Evolutionary conservation across 2,888 invertebrate species (phyloP).

Genomic region (Ceraclea dissimilis): DNA sequence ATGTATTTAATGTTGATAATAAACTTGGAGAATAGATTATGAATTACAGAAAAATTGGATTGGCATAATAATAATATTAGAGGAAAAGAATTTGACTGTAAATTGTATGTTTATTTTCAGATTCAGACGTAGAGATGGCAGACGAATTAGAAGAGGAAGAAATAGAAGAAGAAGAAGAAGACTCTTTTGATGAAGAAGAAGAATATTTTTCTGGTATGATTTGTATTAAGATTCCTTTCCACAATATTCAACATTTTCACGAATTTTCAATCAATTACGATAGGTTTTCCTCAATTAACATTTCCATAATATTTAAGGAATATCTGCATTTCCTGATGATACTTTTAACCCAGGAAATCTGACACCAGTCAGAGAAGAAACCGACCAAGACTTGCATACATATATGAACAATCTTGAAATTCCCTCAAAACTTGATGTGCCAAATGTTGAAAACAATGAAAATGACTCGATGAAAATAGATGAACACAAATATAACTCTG

Average conservation of each 20-base stretch:
- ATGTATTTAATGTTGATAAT: no score
- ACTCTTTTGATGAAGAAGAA: conserved; percentile 26
- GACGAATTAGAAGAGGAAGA: conserved; percentile 10
- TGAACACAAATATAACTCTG: not conserved
- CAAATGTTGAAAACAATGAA: not conserved
- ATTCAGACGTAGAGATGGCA: conserved; percentile 11
- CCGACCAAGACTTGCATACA: conserved; percentile 20
- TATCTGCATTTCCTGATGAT: conserved; percentile 22
- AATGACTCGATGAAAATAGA: not conserved
- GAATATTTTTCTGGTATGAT: not conserved
- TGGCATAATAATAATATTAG: not conserved
- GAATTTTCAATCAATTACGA: no score
- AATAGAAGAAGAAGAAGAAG: conserved; percentile 25
- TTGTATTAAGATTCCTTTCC: no score
- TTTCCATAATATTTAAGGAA: conserved; percentile 17
- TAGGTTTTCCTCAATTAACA: no score
- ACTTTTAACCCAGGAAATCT: conserved; percentile 21
- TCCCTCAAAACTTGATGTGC: not conserved
- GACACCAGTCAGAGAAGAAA: conserved; percentile 23
- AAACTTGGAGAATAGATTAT: no score
- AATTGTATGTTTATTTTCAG: not conserved
- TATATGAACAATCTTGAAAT: conserved; percentile 19
- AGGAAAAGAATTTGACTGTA: not conserved
- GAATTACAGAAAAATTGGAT: no score
- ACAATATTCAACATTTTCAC: no score